These are phyloP conservation scores for Agrotis ipsilon DNA, from an alignment of 2,888 invertebrate genomes.

Conservation along the genomic window DNA sequence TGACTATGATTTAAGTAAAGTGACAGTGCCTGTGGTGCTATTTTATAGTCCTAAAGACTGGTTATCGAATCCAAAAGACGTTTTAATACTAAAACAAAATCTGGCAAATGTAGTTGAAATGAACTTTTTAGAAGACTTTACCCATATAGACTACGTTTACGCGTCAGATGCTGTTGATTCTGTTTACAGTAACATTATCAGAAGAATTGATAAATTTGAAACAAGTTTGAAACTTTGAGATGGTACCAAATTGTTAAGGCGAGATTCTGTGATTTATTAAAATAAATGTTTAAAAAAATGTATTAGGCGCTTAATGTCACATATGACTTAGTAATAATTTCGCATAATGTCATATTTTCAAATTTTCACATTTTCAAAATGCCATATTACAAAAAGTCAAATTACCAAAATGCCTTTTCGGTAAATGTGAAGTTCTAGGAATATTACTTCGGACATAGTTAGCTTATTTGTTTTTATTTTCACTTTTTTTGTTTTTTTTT, in stretches of 20 bases:
- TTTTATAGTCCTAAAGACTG: constrained; percentile 81
- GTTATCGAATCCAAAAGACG: constrained; percentile 89
- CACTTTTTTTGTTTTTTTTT: too few relatives aligned
- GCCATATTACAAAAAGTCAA: too few relatives aligned
- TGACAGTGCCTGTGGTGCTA: constrained; percentile 76
- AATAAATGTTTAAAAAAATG: too few relatives aligned
- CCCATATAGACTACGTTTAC: constrained; percentile 93
- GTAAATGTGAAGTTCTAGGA: too few relatives aligned
- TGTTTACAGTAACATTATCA: constrained; percentile 87
- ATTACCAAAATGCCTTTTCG: too few relatives aligned
- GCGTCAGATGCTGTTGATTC: constrained; percentile 89
- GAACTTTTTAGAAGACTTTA: constrained; percentile 90
- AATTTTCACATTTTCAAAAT: too few relatives aligned
- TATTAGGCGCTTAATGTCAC: too few relatives aligned
- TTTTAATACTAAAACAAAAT: constrained; percentile 77
- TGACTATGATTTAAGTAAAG: constrained; percentile 76
- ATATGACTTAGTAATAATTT: too few relatives aligned
- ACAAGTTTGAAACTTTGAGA: background rate
- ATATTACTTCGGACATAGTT: too few relatives aligned
- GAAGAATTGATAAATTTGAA: constrained; percentile 60
- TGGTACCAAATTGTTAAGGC: background rate
- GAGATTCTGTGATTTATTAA: background rate
- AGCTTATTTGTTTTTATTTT: too few relatives aligned
- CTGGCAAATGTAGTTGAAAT: constrained; percentile 89
- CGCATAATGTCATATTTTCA: too few relatives aligned